Base-by-base conservation (phyloP, 2,888 invertebrate genomes). In the Callinectes sapidus region DNA sequence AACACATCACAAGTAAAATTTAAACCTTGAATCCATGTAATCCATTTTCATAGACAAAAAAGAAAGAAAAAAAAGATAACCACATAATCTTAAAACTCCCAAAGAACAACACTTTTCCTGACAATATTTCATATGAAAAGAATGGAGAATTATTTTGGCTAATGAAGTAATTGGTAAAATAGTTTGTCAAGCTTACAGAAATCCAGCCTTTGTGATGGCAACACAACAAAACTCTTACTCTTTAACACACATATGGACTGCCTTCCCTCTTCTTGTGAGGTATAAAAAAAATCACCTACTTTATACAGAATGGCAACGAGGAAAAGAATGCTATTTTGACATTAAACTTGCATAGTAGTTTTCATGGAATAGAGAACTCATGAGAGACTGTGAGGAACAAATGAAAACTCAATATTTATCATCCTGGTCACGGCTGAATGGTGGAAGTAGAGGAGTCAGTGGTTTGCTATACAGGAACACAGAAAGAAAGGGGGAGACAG, bases 281-380 rank as follows among this genome's bases (percentile, higher is more conserved):
- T 81, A 5, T 14, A 35, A 28, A 35, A 61, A 61, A 61, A 61
- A 61, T 61, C 3, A 61, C 16, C 13, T 32, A 81, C 35, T 71
- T 71, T 71, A 81, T 35, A 81, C 81, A 81, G 16, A 81, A 81
- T 18, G 16, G 32, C 81, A 81, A 81, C 14, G n/a, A 81, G 81
- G 81, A 81, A 81, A 35, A 35, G 71, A 77, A 81, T 35, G 81
- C 28, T 81, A 81, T 81, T 81, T 81, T 81, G 81, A 81, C 81
- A 81, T 81, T 81, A 16, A 81, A 32, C 32, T 81, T 81, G 81
- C 81, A 81, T 81, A 81, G 81, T 81, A 81, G 81, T 81, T 81
- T 81, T 18, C 81, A 81, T 81, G 81, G 81, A 81, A 81, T 81
- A 81, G 35, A 32, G 35, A 81, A 81, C 81, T 35, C 81, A 81